Evolutionary conservation across 30 jellyfish, hydroid and myxozoan species (phyloP).

Genomic region (Phacellophora camtschatica): DNA sequence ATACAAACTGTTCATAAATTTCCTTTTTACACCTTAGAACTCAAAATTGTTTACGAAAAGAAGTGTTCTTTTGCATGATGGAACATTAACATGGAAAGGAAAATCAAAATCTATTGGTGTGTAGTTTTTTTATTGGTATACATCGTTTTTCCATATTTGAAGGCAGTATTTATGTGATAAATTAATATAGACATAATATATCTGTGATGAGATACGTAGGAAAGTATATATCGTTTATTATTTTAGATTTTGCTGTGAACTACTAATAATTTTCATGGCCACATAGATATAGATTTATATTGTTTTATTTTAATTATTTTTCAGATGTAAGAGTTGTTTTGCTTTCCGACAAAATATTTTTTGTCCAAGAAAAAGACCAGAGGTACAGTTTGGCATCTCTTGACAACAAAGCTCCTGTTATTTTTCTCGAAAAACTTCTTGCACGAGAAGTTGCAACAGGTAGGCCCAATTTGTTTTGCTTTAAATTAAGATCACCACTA

Average conservation of each 20-base stretch:
- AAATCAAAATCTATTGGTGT: slow-evolving; percentile 81
- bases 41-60: slow-evolving; percentile 72
- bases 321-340: slow-evolving; percentile 84
- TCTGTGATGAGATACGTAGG: too few species aligned
- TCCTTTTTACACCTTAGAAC: too few species aligned
- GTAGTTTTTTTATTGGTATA: slow-evolving; percentile 27
- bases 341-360: slow-evolving; percentile 77
- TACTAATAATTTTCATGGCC: too few species aligned
- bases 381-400: slow-evolving; percentile 67
- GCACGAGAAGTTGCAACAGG: slow-evolving; percentile 98
- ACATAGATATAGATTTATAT: too few species aligned
- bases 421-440: slow-evolving; percentile 73
- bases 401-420: slow-evolving; percentile 91
- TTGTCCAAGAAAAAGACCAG: slow-evolving; percentile 87
- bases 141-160: neutral
- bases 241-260: too few species aligned
- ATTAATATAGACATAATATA: too few species aligned
- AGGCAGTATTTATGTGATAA: neutral
- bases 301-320: neutral
- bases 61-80: slow-evolving; percentile 74
- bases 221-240: too few species aligned
- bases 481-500: neutral
- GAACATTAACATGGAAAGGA: slow-evolving; percentile 66
- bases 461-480: neutral
- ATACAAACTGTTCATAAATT: too few species aligned